These are phyloP conservation scores for Apus apus DNA, from an alignment of 2,113 vertebrate species.

Conservation along the genomic window DNA sequence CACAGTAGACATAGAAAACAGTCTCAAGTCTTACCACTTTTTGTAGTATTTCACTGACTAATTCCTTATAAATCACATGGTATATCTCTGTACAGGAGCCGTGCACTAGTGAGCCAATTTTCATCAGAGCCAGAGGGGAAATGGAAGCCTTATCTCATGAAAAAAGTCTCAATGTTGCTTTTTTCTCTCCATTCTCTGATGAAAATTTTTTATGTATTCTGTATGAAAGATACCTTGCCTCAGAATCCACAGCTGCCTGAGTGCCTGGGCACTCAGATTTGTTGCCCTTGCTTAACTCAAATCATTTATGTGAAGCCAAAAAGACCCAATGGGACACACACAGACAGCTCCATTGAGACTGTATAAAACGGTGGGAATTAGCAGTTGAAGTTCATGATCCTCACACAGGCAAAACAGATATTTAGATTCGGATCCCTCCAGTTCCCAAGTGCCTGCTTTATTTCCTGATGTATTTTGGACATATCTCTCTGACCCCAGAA, in stretches of 20 bases:
- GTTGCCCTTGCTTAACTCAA: not conserved
- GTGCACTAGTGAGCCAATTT: not conserved
- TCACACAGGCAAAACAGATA: not conserved
- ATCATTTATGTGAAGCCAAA: not conserved
- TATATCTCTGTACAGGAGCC: not conserved
- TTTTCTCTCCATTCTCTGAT: not conserved
- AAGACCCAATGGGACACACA: not conserved
- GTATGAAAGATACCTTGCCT: not conserved
- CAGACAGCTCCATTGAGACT: not conserved
- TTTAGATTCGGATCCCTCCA: not conserved
- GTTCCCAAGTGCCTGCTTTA: not conserved
- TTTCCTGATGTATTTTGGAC: not conserved
- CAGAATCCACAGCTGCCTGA: not conserved
- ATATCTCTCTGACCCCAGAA: not conserved
- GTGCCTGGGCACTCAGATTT: not conserved
- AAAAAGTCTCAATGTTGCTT: not conserved
- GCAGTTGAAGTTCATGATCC: not conserved
- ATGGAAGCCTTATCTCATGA: not conserved
- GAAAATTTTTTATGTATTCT: not conserved
- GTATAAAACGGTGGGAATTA: not conserved
- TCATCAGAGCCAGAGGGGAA: not conserved
- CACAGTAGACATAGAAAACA: not conserved
- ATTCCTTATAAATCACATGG: not conserved
- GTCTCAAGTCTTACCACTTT: not conserved
- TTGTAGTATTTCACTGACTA: not conserved